Conservation (phyloP, 2,888 invertebrate species). For the Tanypteryx hageni region DNA sequence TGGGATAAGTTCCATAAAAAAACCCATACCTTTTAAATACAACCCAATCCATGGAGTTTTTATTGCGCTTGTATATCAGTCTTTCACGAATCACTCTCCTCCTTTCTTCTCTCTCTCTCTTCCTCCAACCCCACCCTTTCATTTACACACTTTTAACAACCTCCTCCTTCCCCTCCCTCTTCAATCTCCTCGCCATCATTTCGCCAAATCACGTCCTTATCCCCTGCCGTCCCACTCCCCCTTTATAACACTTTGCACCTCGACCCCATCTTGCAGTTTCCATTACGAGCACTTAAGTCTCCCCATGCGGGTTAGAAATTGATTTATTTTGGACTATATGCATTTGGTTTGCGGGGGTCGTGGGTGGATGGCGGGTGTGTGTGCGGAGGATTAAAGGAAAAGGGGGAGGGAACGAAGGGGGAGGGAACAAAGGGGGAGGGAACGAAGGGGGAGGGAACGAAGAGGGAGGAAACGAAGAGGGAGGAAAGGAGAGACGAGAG, state of each 20-base stretch:
- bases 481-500: background rate
- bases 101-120: background rate
- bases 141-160: constrained; percentile 17
- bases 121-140: background rate
- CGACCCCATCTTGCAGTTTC: background rate
- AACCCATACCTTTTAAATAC: constrained; percentile 25
- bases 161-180: background rate
- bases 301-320: background rate
- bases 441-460: background rate
- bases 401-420: background rate
- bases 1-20: constrained; percentile 20
- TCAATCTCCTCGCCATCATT: background rate
- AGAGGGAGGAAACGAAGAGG: background rate
- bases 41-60: background rate
- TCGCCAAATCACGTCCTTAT: background rate
- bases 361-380: background rate
- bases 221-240: background rate
- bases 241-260: background rate
- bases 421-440: background rate
- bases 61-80: constrained; percentile 42
- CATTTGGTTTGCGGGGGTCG: background rate
- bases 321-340: constrained; percentile 44
- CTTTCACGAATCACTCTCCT: background rate
- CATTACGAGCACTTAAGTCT: constrained; percentile 58
- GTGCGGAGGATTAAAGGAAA: background rate